Evolutionary conservation across 2,113 vertebrate species (phyloP).

Genomic region (Ceyx cyanopectus): DNA sequence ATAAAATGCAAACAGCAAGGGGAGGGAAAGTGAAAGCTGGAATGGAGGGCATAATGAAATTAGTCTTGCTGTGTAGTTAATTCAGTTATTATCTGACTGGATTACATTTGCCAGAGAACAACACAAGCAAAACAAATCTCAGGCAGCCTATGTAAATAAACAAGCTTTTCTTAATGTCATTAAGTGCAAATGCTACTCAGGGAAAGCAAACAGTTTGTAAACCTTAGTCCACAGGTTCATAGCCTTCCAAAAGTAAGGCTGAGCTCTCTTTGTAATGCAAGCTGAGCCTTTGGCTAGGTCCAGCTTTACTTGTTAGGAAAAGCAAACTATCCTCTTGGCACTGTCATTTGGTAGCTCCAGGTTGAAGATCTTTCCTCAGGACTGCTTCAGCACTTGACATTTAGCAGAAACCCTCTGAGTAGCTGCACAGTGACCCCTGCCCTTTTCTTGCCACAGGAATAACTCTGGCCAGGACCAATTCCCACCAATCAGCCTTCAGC

Average conservation of each 20-base stretch:
- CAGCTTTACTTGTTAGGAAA: fast-evolving
- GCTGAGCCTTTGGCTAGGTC: neutral
- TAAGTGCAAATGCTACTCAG: neutral
- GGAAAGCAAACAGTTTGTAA: neutral
- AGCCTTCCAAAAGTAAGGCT: neutral
- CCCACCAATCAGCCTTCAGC: neutral
- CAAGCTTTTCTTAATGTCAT: neutral
- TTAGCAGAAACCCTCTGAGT: neutral
- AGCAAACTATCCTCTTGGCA: neutral
- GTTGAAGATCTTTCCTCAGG: neutral
- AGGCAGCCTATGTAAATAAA: neutral
- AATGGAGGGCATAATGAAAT: neutral
- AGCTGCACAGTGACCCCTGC: neutral
- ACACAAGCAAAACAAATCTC: neutral
- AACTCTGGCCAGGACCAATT: neutral
- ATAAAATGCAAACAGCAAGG: neutral
- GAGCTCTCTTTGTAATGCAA: neutral
- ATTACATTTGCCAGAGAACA: neutral
- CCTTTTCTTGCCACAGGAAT: neutral
- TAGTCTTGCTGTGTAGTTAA: neutral
- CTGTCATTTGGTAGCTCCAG: neutral
- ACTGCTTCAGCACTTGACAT: neutral
- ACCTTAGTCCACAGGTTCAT: neutral
- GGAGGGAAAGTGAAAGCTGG: neutral
- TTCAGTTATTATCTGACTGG: neutral